Base-by-base conservation (phyloP, 2,113 vertebrate species). In the Eptatretus burgeri region DNA sequence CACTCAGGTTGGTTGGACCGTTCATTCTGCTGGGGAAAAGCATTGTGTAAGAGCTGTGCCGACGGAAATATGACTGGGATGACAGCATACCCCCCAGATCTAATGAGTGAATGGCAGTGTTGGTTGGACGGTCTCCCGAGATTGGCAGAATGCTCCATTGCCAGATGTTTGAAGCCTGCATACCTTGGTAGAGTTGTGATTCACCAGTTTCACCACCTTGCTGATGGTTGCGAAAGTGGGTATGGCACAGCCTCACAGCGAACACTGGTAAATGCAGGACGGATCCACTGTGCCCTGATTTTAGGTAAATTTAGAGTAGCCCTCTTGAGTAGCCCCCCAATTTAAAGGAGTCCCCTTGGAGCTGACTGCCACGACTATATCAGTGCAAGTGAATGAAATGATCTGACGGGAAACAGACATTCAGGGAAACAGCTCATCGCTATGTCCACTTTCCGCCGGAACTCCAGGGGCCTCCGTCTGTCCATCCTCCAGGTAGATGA, bases 221-320 rank as follows among this genome's bases (percentile, higher is more conserved):
- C 65, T 12, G 69, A 70, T 66, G 69, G 60, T 51, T 51, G 60
- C 63, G 27, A 66, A 20, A 9, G 41, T 13, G 64, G 68, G 5
- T 70, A 67, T 49, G 60, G 64, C 5, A 51, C 62, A 18, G 50
- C 51, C 50, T 66, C 68, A 18, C 69, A 70, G 50, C 53, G 68
- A 5, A 50, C 69, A 62, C 63, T 69, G 64, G 64, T n/a, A 11
- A 63, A 66, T 63, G 51, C 63, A 14, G 27, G 52, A 62, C 5
- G 64, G 49, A 52, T 51, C 8, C 67, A 69, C 51, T 63, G 68
- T 9, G 62, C 20, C 64, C 67, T 68, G 17, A n/a, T 66, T 49
- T 66, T 69, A n/a, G 67, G 68, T 64, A 69, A 68, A 20, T 49
- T 65, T 60, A 69, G 68, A 64, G 69, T 70, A 19, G 18, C 67